These are phyloP conservation scores for Sinocyclocheilus rhinocerous DNA, from an alignment of 2,113 vertebrate species.

Conservation along the genomic window DNA sequence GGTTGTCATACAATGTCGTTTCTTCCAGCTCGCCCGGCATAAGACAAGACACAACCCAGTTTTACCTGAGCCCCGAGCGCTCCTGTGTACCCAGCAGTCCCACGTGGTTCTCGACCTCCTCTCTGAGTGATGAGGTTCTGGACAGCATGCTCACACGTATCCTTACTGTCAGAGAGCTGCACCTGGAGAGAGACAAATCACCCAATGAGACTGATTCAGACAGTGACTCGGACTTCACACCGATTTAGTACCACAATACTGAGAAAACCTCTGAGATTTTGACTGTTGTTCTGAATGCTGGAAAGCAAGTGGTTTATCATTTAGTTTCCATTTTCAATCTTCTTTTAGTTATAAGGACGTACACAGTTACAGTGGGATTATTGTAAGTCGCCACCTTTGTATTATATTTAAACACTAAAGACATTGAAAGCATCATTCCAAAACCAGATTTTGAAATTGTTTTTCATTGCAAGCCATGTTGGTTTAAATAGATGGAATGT, in stretches of 20 bases:
- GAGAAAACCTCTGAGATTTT: not conserved
- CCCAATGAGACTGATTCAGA: conserved; percentile 5
- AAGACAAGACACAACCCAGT: conserved; percentile 92
- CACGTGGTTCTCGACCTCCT: conserved; percentile 91
- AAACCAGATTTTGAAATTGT: not conserved
- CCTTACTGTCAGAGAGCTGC: conserved; percentile 91
- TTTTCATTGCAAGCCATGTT: not conserved
- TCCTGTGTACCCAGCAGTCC: conserved; percentile 96
- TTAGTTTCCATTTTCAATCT: not conserved
- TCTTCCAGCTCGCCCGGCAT: conserved; percentile 87
- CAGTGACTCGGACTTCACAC: conserved; percentile 34
- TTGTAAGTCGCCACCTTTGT: not conserved
- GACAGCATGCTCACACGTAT: conserved; percentile 95
- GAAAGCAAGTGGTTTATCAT: not conserved
- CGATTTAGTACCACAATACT: not conserved
- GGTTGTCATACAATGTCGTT: not conserved
- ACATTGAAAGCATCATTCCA: not conserved
- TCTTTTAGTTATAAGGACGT: not conserved
- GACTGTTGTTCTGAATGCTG: not conserved
- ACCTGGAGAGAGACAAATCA: conserved; percentile 77
- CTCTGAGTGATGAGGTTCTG: conserved; percentile 88
- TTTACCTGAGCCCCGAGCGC: conserved; percentile 95
- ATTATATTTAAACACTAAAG: conserved; percentile 25
- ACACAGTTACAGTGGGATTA: not conserved
- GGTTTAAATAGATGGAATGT: not conserved